These are phyloP conservation scores for Stegophylla sp. DNA, from an alignment of 2,888 invertebrate genomes.

Conservation along the genomic window DNA sequence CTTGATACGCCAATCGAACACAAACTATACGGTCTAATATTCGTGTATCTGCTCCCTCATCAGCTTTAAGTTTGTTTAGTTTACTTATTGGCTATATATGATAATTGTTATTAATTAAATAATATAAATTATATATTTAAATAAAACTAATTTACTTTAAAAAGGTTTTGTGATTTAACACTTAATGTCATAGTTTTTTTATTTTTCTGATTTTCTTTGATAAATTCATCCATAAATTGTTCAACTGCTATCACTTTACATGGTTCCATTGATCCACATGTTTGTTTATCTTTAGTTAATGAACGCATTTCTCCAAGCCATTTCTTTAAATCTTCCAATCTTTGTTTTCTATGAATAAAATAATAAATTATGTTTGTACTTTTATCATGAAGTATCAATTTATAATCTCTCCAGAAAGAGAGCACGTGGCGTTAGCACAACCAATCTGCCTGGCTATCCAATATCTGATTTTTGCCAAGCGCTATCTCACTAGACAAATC, in stretches of 20 bases:
- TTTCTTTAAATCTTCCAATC: slow-evolving; percentile 40
- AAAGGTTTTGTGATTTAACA: slow-evolving; percentile 58
- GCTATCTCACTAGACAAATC: no score
- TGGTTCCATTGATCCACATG: slow-evolving; percentile 52
- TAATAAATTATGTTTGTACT: not conserved
- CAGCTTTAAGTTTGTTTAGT: slow-evolving; percentile 71
- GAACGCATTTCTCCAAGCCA: slow-evolving; percentile 49
- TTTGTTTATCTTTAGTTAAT: slow-evolving; percentile 46
- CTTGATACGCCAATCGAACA: slow-evolving; percentile 75
- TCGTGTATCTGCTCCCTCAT: slow-evolving; percentile 71
- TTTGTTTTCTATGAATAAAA: slow-evolving; percentile 29
- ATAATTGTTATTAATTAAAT: slow-evolving; percentile 2
- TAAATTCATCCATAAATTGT: slow-evolving; percentile 51
- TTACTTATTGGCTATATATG: slow-evolving; percentile 67
- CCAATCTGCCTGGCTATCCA: no score
- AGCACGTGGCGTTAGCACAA: no score
- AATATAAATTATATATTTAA: not conserved
- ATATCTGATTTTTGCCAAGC: no score
- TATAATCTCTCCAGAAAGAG: no score
- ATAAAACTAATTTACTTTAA: slow-evolving; percentile 42
- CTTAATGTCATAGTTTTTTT: slow-evolving; percentile 53
- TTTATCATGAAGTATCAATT: not conserved
- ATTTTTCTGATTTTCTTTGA: slow-evolving; percentile 12
- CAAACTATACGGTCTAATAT: slow-evolving; percentile 87
- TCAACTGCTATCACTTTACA: slow-evolving; percentile 34